Base-by-base conservation (phyloP, 2,113 vertebrate genomes). In the Oreocharis arfaki region DNA sequence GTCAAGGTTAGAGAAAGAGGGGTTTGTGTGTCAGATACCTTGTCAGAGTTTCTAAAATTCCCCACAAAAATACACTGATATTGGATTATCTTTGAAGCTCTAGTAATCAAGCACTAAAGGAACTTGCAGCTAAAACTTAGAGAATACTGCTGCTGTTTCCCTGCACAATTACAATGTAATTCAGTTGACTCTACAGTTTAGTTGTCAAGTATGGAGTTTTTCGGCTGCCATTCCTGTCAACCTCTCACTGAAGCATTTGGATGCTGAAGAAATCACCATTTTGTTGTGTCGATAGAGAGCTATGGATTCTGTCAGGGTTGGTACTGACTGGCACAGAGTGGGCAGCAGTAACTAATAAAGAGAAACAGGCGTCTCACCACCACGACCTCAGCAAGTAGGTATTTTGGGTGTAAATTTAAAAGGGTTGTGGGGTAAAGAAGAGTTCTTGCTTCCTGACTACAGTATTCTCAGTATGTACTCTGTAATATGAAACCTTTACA, bases 1-100 rank as follows among this genome's bases (percentile, higher is more conserved):
- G 10, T 78, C 23, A 64, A 4, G 17, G 3, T 68, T 68, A 46
- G 79, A 70, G 24, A 81, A 63, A 70, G 44, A 61, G 13, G 19
- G 5, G 8, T 39, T 84, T 82, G 6, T 63, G 21, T 46, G 37
- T 49, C 61, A 84, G 22, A 56, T 82, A 33, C 32, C 16, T 60
- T 65, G 44, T 2, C 7, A 1, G 16, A 13, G 6, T 73, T 81
- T 89, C 41, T 60, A 33, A 59, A 90, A 55, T 74, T 75, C 27
- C 30, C 5, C 16, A 24, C 9, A 20, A 27, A 47, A n/a, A 67
- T 0, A 0, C 5, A 15, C 18, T 69, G 26, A 28, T 56, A 20
- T 42, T 74, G 24, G 12, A 26, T 89, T 74, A 52, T 64, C 56
- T 59, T 75, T 70, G 52, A 81, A 74, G 20, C 71, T 82, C 47